Evolutionary conservation across 2,888 invertebrate species (phyloP).

Genomic region (Orthonevra nobilis): DNA sequence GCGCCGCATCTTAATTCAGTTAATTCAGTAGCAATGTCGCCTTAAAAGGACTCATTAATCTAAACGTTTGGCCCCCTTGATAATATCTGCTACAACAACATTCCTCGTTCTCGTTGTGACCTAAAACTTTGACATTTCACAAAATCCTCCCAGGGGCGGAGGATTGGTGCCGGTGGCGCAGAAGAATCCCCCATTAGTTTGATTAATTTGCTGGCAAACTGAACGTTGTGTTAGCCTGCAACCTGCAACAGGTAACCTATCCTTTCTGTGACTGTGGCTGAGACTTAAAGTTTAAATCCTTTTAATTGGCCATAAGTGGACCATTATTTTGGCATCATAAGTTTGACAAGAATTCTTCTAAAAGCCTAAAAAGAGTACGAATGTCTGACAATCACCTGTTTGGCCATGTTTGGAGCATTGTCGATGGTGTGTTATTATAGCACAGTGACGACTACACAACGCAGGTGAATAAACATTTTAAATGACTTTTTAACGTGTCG

Average conservation of each 20-base stretch:
- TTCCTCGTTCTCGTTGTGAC: slow-evolving; percentile 40
- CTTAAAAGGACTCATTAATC: slow-evolving; percentile 65
- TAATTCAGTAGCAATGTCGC: slow-evolving; percentile 60
- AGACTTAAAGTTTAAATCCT: slow-evolving; percentile 30
- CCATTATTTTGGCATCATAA: slow-evolving; percentile 4
- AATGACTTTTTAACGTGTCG: slow-evolving; percentile 56
- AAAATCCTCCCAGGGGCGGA: slow-evolving; percentile 15
- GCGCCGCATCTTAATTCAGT: slow-evolving; percentile 39
- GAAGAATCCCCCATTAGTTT: slow-evolving; percentile 15
- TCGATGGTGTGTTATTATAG: background rate
- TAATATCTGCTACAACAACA: slow-evolving; percentile 52
- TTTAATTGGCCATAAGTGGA: slow-evolving; percentile 45
- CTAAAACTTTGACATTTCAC: slow-evolving; percentile 52
- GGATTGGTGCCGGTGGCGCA: slow-evolving; percentile 4
- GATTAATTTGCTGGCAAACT: slow-evolving; percentile 30
- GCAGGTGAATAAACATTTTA: slow-evolving; percentile 67
- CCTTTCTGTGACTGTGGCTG: too few relatives aligned
- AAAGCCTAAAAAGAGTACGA: slow-evolving; percentile 19
- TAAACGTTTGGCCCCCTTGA: slow-evolving; percentile 28
- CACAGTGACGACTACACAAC: slow-evolving; percentile 56
- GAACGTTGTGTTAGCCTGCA: slow-evolving; percentile 11
- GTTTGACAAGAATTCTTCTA: slow-evolving; percentile 30
- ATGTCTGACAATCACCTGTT: slow-evolving; percentile 45
- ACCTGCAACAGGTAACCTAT: slow-evolving; percentile 37
- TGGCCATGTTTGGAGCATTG: background rate